Conservation (phyloP, 2,113 vertebrate species). For the Candoia aspera region DNA sequence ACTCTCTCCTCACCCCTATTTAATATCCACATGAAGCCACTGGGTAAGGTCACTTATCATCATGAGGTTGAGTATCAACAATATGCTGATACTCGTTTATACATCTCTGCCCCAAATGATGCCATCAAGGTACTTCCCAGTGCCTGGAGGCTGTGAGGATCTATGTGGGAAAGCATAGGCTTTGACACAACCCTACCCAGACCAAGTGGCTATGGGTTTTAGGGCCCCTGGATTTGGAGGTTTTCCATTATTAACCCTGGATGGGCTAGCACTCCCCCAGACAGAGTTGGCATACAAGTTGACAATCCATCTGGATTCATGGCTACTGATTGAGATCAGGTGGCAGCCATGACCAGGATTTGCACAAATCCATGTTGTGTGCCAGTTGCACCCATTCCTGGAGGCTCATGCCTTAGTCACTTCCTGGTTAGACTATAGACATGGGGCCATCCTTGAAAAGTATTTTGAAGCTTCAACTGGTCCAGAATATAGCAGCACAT, state of each 20-base stretch:
- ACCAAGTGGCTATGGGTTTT: not conserved
- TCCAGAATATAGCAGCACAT: not conserved
- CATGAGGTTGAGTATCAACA: too few species aligned
- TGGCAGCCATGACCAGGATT: not conserved
- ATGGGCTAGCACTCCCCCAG: not conserved
- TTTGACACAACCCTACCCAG: not conserved
- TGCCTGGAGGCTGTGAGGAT: not conserved
- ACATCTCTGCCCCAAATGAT: not conserved
- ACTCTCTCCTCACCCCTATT: too few species aligned
- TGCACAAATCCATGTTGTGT: not conserved
- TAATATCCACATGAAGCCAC: too few species aligned
- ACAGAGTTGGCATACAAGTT: not conserved
- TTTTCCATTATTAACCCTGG: not conserved
- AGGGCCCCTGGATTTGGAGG: not conserved
- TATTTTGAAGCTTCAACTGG: not conserved
- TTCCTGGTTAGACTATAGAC: not conserved
- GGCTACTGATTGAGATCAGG: not conserved
- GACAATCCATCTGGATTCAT: not conserved
- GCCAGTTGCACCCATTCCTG: not conserved
- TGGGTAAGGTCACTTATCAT: too few species aligned
- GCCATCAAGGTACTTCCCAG: not conserved
- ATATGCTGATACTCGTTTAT: not conserved
- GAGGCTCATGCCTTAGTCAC: not conserved
- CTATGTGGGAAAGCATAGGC: not conserved
- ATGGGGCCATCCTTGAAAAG: not conserved